Conservation (phyloP, 1,140 invertebrate genomes). For the Dreissena polymorpha region DNA sequence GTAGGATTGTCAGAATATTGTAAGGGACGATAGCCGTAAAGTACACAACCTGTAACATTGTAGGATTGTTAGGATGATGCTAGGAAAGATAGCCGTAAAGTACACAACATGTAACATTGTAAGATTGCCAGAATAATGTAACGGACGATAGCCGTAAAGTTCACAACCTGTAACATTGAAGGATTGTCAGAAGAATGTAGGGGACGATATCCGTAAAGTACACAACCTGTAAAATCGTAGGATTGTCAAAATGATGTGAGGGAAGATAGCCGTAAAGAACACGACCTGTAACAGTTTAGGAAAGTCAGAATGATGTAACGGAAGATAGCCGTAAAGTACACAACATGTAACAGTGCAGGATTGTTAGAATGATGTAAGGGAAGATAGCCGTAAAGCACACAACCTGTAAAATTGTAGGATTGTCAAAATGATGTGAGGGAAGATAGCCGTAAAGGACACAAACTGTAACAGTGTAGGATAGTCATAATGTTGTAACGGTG, state of each 20-base stretch:
- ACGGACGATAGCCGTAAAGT: constrained; percentile 80
- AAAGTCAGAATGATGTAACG: constrained; percentile 74
- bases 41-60: background rate
- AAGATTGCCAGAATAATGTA: constrained; percentile 68
- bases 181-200: background rate
- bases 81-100: background rate
- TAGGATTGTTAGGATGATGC: constrained; percentile 68
- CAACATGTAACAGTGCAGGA: constrained; percentile 76
- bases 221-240: constrained; percentile 54
- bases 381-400: background rate
- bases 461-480: background rate
- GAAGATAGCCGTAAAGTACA: constrained; percentile 80
- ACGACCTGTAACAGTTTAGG: background rate
- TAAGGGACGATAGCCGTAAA: background rate
- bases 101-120: constrained; percentile 2
- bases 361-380: background rate
- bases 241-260: constrained; percentile 62
- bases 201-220: background rate
- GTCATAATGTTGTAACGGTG: constrained; percentile 77
- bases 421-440: constrained; percentile 58
- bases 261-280: background rate
- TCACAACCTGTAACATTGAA: constrained; percentile 79
- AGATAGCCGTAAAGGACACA: background rate
- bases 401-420: constrained; percentile 61
- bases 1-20: background rate